These are phyloP conservation scores for Bothrops jararaca DNA, from an alignment of 2,113 vertebrate genomes.

Conservation along the genomic window DNA sequence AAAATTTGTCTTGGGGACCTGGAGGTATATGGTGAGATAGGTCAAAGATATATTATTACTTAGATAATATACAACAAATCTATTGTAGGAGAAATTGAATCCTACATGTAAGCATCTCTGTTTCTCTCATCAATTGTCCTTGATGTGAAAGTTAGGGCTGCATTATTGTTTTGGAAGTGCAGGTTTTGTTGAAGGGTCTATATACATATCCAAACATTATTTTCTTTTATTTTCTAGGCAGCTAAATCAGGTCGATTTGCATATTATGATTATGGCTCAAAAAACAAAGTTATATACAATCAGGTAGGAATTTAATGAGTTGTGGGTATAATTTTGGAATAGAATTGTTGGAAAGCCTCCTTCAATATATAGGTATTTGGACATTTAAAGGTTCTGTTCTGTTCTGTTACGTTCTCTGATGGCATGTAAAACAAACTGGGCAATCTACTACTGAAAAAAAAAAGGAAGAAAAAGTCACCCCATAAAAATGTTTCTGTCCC, in stretches of 20 bases:
- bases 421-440: not conserved
- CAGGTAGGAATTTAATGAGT: not conserved
- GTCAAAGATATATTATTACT: not conserved
- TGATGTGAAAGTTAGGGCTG: not conserved
- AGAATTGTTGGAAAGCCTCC: not conserved
- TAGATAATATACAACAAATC: not conserved
- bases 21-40: not conserved
- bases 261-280: constrained; percentile 7
- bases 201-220: not conserved
- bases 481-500: not conserved
- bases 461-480: not conserved
- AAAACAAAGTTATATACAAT: not conserved
- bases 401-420: not conserved
- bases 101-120: not conserved
- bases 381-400: not conserved
- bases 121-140: not conserved
- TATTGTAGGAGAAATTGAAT: not conserved
- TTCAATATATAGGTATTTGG: not conserved
- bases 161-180: not conserved
- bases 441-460: not conserved
- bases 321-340: not conserved
- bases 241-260: not conserved
- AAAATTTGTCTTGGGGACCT: not conserved
- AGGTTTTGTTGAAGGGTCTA: not conserved
- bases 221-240: not conserved